These are phyloP conservation scores for Anodontia alba DNA, from an alignment of 2,888 invertebrate genomes.

Conservation along the genomic window DNA sequence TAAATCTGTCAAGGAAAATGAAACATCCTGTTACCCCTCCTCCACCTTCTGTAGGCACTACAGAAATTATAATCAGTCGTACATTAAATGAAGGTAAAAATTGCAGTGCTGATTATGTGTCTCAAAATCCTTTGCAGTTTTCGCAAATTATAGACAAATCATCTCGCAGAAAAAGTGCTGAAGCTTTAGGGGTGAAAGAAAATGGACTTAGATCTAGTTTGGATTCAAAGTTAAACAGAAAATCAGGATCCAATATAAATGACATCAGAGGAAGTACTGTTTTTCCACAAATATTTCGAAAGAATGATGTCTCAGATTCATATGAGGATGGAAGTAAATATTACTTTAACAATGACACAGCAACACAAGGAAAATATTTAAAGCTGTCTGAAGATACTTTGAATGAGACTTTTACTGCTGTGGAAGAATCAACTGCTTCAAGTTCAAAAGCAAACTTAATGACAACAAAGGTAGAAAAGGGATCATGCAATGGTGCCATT, in stretches of 20 bases:
- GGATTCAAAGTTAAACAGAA: neutral
- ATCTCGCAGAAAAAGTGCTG: slow-evolving; percentile 23
- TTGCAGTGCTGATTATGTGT: slow-evolving; percentile 26
- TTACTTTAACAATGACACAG: neutral
- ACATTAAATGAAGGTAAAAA: slow-evolving; percentile 52
- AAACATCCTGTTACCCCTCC: slow-evolving; percentile 45
- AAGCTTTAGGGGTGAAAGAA: neutral
- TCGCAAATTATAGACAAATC: neutral
- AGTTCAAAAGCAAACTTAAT: neutral
- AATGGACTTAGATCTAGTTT: neutral
- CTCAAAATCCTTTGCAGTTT: neutral
- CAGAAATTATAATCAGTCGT: slow-evolving; percentile 61
- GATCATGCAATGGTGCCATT: neutral
- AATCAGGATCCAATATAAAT: neutral
- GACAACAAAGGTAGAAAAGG: neutral
- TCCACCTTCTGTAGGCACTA: slow-evolving; percentile 60
- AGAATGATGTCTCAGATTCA: neutral
- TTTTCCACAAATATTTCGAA: neutral
- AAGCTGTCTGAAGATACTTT: neutral
- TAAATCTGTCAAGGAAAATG: neutral
- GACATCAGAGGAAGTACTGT: too few relatives aligned
- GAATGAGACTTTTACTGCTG: too few relatives aligned
- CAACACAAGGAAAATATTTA: neutral
- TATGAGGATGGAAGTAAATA: neutral
- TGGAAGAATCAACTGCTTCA: neutral